phyloP scores from a whole-genome alignment of 2,113 vertebrate genomes.

The Poeciliopsis occidentalis region DNA sequence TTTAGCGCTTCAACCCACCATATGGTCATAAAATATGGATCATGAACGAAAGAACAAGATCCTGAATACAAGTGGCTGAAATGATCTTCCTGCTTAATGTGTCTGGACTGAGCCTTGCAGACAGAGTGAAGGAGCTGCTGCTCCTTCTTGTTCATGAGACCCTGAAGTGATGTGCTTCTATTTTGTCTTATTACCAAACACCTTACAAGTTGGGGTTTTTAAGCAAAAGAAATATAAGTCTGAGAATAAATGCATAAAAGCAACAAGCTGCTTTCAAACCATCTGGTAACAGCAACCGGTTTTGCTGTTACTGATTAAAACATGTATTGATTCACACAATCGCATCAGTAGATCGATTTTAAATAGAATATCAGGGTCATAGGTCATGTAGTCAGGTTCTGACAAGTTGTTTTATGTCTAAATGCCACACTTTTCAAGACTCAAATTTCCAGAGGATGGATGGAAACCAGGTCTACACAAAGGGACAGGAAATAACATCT shows the following conservation, averaged over 20 bases:
- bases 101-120: background rate
- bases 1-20: no score
- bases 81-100: background rate
- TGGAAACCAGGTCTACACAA: background rate
- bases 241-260: background rate
- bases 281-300: background rate
- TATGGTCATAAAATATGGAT: no score
- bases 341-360: background rate
- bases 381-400: no score
- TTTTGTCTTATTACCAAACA: background rate
- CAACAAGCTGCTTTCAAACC: background rate
- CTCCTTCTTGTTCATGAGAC: no score
- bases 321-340: no score
- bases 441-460: no score
- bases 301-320: background rate
- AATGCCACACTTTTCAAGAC: no score
- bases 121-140: background rate
- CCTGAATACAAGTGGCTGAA: background rate
- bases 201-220: background rate
- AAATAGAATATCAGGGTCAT: no score
- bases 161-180: background rate
- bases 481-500: background rate
- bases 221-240: background rate
- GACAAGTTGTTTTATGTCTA: no score
- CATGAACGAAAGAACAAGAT: background rate